A percentile compares a stretch with the other conserved stretches of the same genome.
phyloP scores from a whole-genome alignment of 2,888 invertebrate species.

The Eilema griseolum region DNA sequence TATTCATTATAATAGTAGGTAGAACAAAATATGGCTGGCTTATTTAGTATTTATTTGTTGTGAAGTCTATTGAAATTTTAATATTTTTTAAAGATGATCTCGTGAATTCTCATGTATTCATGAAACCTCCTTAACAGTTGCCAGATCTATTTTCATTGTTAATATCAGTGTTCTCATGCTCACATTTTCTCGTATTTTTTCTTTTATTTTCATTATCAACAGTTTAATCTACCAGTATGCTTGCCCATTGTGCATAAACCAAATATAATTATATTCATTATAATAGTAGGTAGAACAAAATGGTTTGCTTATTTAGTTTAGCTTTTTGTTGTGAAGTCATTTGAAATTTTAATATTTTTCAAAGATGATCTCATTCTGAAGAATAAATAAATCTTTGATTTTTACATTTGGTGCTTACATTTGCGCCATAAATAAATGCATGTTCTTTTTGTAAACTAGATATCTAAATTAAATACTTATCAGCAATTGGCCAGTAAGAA shows the following conservation, averaged over 20 bases:
- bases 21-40: not conserved
- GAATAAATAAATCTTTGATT: not conserved
- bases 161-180: constrained; percentile 93
- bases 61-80: not conserved
- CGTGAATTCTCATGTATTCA: constrained; percentile 71
- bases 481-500: constrained; percentile 20
- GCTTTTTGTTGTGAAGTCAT: not conserved
- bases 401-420: not conserved
- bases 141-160: constrained; percentile 95
- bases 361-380: not conserved
- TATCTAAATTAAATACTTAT: not conserved
- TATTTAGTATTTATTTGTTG: not conserved
- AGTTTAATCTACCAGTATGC: constrained; percentile 83
- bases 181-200: constrained; percentile 92
- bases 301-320: constrained; percentile 1
- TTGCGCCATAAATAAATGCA: not conserved
- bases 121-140: constrained; percentile 90
- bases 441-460: not conserved
- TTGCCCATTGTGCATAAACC: constrained; percentile 63
- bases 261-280: constrained; percentile 54
- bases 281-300: not conserved
- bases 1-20: not conserved
- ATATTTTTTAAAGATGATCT: too few relatives aligned
- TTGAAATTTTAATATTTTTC: not conserved
- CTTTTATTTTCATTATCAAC: constrained; percentile 91